phyloP scores from a whole-genome alignment of 2,888 invertebrate genomes.

The Lochmaea capreae region DNA sequence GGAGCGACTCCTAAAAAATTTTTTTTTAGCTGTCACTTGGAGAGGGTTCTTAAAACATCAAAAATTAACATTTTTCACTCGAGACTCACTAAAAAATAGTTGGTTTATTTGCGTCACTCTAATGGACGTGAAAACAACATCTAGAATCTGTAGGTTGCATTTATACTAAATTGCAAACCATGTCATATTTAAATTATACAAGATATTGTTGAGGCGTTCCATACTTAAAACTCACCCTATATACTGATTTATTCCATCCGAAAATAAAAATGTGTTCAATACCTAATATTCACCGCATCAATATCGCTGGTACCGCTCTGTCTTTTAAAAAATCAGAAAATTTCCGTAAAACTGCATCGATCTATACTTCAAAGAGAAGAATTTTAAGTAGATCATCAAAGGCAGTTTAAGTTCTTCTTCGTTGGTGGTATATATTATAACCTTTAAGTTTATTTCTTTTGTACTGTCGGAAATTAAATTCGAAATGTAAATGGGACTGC shows the following conservation, averaged over 20 bases:
- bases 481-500: conserved; percentile 48
- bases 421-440: conserved; percentile 28
- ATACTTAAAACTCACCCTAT: too few species aligned
- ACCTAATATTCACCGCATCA: neutral
- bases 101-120: too few species aligned
- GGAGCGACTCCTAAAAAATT: too few species aligned
- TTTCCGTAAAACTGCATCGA: conserved; percentile 14
- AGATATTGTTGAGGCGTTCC: too few species aligned
- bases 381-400: conserved; percentile 43
- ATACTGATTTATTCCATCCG: neutral
- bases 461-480: conserved; percentile 50
- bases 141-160: too few species aligned
- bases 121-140: too few species aligned
- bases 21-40: too few species aligned
- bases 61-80: too few species aligned
- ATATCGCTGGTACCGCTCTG: neutral
- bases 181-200: too few species aligned
- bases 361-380: conserved; percentile 19
- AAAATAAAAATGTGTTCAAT: neutral
- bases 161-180: too few species aligned
- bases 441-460: conserved; percentile 42
- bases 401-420: conserved; percentile 43
- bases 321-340: conserved; percentile 14
- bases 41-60: too few species aligned
- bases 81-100: too few species aligned